Percentiles rank a stretch among this genome's conserved stretches.
Evolutionary conservation across 2,888 invertebrate species (phyloP).

Genomic region (Sinopyrophorus schimmeli): DNA sequence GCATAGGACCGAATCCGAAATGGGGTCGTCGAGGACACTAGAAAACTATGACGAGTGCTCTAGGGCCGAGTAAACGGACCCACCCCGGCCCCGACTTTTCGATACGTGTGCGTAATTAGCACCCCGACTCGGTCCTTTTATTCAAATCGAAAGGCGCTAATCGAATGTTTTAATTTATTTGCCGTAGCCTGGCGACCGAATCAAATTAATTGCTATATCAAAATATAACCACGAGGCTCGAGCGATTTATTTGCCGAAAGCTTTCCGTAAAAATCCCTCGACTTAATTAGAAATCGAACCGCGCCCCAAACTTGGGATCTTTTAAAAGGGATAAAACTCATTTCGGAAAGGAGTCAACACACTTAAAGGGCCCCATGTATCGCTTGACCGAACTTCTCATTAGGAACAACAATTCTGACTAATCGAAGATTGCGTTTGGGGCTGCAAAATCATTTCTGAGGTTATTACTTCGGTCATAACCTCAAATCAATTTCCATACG

Average conservation of each 20-base stretch:
- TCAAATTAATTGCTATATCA: too few relatives aligned
- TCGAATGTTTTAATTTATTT: too few relatives aligned
- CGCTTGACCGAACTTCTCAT: slow-evolving; percentile 12
- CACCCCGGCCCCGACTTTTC: slow-evolving; percentile 15
- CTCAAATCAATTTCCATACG: too few relatives aligned
- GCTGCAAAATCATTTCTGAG: slow-evolving; percentile 4
- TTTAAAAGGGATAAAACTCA: slow-evolving; percentile 4
- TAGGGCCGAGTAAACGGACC: slow-evolving; percentile 18
- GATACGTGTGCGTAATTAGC: slow-evolving; percentile 13
- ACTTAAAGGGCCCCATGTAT: not conserved
- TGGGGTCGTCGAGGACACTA: slow-evolving; percentile 17
- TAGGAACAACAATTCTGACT: slow-evolving; percentile 3
- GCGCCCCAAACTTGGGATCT: not conserved
- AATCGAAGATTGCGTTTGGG: slow-evolving; percentile 8
- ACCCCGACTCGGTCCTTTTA: too few relatives aligned
- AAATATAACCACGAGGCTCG: too few relatives aligned
- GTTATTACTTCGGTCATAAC: slow-evolving; percentile 5
- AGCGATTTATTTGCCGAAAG: too few relatives aligned
- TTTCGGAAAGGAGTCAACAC: slow-evolving; percentile 1
- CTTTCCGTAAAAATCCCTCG: too few relatives aligned
- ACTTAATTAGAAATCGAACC: slow-evolving; percentile 7
- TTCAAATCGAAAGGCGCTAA: too few relatives aligned
- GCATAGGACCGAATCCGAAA: slow-evolving; percentile 15
- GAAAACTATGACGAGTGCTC: slow-evolving; percentile 17
- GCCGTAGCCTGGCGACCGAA: too few relatives aligned